Evolutionary conservation across 1,140 invertebrate species (phyloP).

Genomic region (Neelides sp.): DNA sequence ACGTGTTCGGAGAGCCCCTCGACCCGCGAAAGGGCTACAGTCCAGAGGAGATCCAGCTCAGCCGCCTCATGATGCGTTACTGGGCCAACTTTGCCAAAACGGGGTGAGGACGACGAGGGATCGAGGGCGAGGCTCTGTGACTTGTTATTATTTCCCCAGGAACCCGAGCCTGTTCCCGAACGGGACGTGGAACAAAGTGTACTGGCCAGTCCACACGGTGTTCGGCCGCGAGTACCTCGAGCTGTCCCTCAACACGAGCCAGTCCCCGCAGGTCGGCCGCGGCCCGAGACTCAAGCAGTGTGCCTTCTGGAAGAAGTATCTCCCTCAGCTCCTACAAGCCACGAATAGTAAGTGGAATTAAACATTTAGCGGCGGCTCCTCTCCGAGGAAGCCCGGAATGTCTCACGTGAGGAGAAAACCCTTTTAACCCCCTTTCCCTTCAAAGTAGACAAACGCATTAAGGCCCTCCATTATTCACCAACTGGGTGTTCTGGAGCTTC

Average conservation of each 20-base stretch:
- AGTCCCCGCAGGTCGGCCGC: constrained; percentile 46
- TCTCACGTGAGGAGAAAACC: background rate
- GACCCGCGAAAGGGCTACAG: constrained; percentile 65
- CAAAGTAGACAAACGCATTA: background rate
- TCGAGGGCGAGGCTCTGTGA: constrained; percentile 10
- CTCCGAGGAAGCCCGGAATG: background rate
- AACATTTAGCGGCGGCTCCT: background rate
- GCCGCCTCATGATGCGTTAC: constrained; percentile 77
- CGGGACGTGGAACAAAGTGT: constrained; percentile 43
- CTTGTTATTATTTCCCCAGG: constrained; percentile 34
- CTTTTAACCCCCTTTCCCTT: background rate
- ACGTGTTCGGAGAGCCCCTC: constrained; percentile 67
- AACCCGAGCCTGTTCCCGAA: constrained; percentile 46
- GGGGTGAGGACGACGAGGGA: constrained; percentile 48
- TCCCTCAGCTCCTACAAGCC: constrained; percentile 69
- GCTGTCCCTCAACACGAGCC: constrained; percentile 48
- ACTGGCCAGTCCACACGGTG: constrained; percentile 77
- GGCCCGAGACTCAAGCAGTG: constrained; percentile 80
- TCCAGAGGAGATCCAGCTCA: constrained; percentile 62
- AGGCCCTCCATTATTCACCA: background rate
- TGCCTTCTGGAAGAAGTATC: constrained; percentile 90
- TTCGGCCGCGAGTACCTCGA: constrained; percentile 72
- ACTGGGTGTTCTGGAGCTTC: background rate
- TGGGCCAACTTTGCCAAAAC: constrained; percentile 93
- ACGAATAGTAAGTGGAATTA: constrained; percentile 35